Evolutionary conservation across 2,797 vertebrate genomes (phyloP).

Genomic region (Phalanger gymnotis): DNA sequence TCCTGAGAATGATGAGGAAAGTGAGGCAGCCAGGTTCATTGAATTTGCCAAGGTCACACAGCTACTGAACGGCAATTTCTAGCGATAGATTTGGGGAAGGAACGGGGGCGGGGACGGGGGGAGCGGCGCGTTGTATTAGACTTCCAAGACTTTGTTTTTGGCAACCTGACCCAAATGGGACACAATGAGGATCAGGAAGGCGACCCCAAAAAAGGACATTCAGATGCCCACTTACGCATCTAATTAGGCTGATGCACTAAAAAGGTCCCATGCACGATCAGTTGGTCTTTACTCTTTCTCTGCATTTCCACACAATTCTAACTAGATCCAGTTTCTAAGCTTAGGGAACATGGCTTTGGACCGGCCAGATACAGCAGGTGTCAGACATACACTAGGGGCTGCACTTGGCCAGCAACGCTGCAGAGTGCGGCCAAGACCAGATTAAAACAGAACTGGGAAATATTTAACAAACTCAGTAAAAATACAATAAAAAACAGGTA

Average conservation of each 20-base stretch:
- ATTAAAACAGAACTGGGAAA: background rate
- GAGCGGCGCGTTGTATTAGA: too few relatives aligned
- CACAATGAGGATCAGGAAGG: background rate
- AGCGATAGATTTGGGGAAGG: background rate
- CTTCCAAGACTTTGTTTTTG: background rate
- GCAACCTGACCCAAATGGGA: background rate
- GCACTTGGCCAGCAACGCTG: background rate
- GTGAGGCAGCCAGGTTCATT: background rate
- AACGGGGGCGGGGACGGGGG: fast-evolving
- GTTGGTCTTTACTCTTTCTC: background rate
- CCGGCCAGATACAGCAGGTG: background rate
- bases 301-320: background rate
- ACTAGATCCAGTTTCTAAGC: background rate
- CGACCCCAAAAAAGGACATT: background rate
- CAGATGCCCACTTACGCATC: background rate
- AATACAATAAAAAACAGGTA: background rate
- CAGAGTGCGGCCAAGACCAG: background rate
- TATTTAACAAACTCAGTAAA: background rate
- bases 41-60: background rate
- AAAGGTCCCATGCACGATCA: background rate
- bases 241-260: background rate
- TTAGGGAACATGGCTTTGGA: too few relatives aligned
- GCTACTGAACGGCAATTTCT: background rate
- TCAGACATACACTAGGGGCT: background rate
- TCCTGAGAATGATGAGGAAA: background rate